A percentile compares a stretch with the other conserved stretches of the same genome.
phyloP scores from a whole-genome alignment of 2,113 vertebrate species.

The Periophthalmus modestus region DNA sequence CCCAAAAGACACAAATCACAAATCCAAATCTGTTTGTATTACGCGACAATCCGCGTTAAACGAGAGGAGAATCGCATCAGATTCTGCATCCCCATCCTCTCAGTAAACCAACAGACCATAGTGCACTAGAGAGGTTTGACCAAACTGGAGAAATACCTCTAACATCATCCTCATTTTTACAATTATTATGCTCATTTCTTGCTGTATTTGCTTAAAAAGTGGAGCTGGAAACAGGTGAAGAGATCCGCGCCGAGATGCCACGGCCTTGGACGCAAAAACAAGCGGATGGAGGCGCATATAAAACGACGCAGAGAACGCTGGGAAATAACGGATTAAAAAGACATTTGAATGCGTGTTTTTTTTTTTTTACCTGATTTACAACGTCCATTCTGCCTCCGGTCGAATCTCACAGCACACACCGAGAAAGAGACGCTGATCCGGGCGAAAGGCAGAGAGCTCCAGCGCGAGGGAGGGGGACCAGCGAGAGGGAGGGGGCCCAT shows the following conservation, averaged over 20 bases:
- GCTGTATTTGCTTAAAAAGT: neutral
- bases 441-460: neutral
- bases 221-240: neutral
- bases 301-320: accelerated
- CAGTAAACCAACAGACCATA: neutral
- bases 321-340: neutral
- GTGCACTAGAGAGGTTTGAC: neutral
- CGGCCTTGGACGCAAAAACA: conserved; percentile 7
- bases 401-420: conserved; percentile 15
- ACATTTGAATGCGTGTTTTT: neutral
- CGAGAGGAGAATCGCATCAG: neutral
- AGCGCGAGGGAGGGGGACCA: neutral
- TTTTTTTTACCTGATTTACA: conserved; percentile 66
- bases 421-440: conserved; percentile 17
- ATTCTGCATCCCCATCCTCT: neutral
- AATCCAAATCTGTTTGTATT: neutral
- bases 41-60: neutral
- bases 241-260: neutral
- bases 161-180: neutral
- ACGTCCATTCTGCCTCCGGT: conserved; percentile 65
- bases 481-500: neutral
- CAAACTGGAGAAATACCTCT: neutral
- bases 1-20: neutral
- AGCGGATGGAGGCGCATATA: neutral
- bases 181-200: neutral